Base-by-base conservation (phyloP, 2,888 invertebrate species). In the Eremobia ochroleuca region DNA sequence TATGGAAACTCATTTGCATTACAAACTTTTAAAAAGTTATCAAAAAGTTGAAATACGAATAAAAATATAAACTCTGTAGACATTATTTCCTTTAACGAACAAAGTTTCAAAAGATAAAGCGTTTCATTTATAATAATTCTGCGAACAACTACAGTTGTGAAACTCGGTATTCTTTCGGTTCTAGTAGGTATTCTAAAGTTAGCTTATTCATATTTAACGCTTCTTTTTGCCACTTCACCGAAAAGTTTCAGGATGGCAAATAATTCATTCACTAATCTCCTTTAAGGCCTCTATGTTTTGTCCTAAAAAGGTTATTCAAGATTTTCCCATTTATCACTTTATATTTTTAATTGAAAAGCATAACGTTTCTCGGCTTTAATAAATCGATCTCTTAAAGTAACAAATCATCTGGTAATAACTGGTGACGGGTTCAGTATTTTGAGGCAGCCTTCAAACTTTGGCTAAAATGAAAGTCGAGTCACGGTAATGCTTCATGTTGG, bases 391-490 rank as follows among this genome's bases (percentile, higher is more conserved):
- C 68, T 40, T 73, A 77, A 71, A 68, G 71, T 83, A 59, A 70
- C 52, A 81, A 83, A 83, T 76, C 43, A 67, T 28, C 66, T 73
- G 43, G 62, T 83, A 85, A 81, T 81, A 71, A 73, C 25, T 73
- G 65, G 61, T 74, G 77, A 82, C 82, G 11, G 65, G 49, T 82
- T 85, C 68, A 62, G 77, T 85, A 77, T 77, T 74, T 34, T 65
- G 70, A 37, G 58, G 31, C 55, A 65, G 71, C 58, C 71, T 65
- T 69, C 43, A 77, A 82, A 77, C 74, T 74, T 74, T 82, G 68
- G 21, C 69, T 66, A 55, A 74, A 86, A 82, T 82, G 68, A 82
- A 86, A 86, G 66, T 74, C 66, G 78, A 86, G 72, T 70, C 83
- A 75, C 61, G 62, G 62, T 67, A 73, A 85, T 85, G 62, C 65